Evolutionary conservation across 2,888 invertebrate species (phyloP).

Genomic region (Norana najaformis): DNA sequence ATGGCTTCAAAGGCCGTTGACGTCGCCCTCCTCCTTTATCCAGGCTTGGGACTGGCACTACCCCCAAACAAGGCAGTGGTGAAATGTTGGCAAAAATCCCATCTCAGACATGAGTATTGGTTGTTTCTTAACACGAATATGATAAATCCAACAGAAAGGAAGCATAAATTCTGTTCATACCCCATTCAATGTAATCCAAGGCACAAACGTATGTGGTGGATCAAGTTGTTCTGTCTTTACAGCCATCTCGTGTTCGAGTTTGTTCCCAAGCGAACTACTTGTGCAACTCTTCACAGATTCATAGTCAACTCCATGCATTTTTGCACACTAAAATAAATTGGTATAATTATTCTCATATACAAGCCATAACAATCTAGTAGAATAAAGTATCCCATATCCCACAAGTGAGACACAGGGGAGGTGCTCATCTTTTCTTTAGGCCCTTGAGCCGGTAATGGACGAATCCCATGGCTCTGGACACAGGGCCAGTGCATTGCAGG

Average conservation of each 20-base stretch:
- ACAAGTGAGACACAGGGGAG: too few species aligned
- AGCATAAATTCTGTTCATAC: slow-evolving; percentile 42
- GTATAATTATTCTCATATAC: not conserved
- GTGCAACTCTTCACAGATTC: slow-evolving; percentile 51
- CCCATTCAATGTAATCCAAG: slow-evolving; percentile 61
- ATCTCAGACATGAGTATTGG: not conserved
- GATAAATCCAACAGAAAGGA: not conserved
- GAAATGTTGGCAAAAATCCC: not conserved
- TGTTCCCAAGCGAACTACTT: slow-evolving; percentile 51
- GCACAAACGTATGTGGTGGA: slow-evolving; percentile 57
- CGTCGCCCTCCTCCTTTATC: too few species aligned
- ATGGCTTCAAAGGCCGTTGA: too few species aligned
- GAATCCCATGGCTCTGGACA: too few species aligned
- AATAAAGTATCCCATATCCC: too few species aligned
- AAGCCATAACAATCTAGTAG: not conserved
- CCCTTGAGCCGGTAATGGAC: too few species aligned
- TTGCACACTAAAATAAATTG: not conserved
- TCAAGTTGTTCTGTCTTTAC: slow-evolving; percentile 52
- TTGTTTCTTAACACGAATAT: not conserved
- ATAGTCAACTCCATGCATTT: slow-evolving; percentile 44
- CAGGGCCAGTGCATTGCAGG: too few species aligned
- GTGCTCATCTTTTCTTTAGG: too few species aligned
- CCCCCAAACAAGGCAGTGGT: too few species aligned
- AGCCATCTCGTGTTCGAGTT: slow-evolving; percentile 58
- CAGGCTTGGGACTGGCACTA: too few species aligned